A percentile compares a stretch with the other conserved stretches of the same genome.
Conservation (phyloP, 1,140 invertebrate genomes). For the Tyrophagus putrescentiae region DNA sequence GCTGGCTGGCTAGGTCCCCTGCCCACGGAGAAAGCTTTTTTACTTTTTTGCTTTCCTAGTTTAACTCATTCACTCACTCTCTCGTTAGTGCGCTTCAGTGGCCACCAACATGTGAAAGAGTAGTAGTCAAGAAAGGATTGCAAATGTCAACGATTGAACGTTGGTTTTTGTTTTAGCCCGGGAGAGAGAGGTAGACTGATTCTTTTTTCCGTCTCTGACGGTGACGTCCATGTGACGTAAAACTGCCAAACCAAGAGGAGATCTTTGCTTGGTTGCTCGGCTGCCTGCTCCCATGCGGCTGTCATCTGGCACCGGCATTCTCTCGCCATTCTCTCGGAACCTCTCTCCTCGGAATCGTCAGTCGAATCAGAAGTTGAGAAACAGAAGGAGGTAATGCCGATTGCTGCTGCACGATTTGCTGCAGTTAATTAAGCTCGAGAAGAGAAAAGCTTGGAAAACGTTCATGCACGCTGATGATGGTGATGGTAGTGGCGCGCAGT, state of each 20-base stretch:
- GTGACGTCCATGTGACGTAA: no score
- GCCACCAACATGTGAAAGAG: no score
- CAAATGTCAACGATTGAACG: neutral
- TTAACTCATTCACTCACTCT: neutral
- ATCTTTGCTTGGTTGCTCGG: no score
- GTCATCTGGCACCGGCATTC: conserved; percentile 5
- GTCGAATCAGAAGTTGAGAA: neutral
- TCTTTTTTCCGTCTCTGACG: no score
- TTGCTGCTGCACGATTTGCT: no score
- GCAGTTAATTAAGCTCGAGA: no score
- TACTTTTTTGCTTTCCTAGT: neutral
- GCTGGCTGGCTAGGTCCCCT: neutral
- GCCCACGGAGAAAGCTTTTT: neutral
- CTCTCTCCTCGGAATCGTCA: neutral
- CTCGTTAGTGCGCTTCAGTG: neutral
- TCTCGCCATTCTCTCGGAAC: neutral
- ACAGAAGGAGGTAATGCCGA: neutral
- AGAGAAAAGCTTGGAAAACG: no score
- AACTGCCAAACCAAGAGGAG: no score
- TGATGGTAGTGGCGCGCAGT: neutral
- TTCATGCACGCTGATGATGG: no score
- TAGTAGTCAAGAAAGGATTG: no score
- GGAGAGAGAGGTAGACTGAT: no score
- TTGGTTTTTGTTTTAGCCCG: neutral
- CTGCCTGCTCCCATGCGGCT: conserved; percentile 12